Base-by-base conservation (phyloP, 2,113 vertebrate genomes). In the Gymnorhina tibicen region DNA sequence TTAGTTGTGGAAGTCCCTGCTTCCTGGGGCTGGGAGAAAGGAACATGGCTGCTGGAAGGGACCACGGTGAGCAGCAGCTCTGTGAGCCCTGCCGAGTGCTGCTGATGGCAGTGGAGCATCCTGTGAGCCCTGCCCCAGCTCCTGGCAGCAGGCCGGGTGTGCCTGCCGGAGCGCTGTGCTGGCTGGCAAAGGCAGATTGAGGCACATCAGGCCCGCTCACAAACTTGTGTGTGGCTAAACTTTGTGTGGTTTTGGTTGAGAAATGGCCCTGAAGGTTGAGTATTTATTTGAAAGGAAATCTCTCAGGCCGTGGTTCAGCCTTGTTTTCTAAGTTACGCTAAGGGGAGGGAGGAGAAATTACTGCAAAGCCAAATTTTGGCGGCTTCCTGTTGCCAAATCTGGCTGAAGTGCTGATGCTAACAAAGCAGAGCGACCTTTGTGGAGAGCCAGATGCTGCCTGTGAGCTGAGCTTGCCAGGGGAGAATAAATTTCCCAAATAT, bases 401-500 rank as follows among this genome's bases (percentile, higher is more conserved):
- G 84, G 74, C 81, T 75, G 81, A 56, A 75, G 55, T 37, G 81
- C 60, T 79, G 62, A 69, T 85, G 93, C 87, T 85, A 46, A 95
- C 33, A 50, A 92, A 94, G 73, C 89, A 85, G 83, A 89, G 69
- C 0, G 7, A 84, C 47, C 41, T 95, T 88, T 81, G 72, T 56
- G 35, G 78, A 49, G 44, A 83, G 70, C 37, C 84, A 97, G 96
- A 86, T 94, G 87, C 91, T 97, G 68, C 85, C 78, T 70, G 22
- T 92, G 91, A 96, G 95, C 79, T 94, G 77, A 87, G 85, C 77
- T 94, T 95, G 73, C 69, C 89, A 73, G 81, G 74, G 87, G 80
- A 97, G 91, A 91, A 96, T 89, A 96, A 97, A 97, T 95, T 63
- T 92, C 82, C 56, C 63, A 83, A 76, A 92, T 18, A 58, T 9